Evolutionary conservation across 2,797 vertebrate genomes (phyloP), one percentile per base, ranked within the genome.

Genomic region (Fistularia tabacaria): DNA sequence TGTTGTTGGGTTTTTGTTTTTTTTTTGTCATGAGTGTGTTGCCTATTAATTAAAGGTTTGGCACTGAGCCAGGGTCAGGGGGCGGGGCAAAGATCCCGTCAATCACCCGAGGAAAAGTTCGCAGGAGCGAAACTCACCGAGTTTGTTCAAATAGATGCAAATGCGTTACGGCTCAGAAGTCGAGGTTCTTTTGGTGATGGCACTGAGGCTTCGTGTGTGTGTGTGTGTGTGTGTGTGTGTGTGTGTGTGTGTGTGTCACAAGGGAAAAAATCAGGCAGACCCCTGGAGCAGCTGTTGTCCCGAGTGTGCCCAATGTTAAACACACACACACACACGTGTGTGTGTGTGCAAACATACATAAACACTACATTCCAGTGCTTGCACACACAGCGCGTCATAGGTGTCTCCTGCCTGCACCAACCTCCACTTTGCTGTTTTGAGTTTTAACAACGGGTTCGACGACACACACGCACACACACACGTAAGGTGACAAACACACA

Each of bases 231-330:
- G 54, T 38, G 61, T 74, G 25, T 25, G 25, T 25, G 25, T 25
- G 25, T 25, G 54, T 38, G 10, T 40, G 39, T 52, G 51, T 54
- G n/a, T 62, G 40, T 73, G 61, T 76, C 71, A 74, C 60, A 36
- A 63, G 63, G 62, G 58, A 10, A 47, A 48, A 56, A 60, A 57
- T 14, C 55, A 52, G 66, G 69, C 77, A 74, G 65, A 71, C 73
- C 80, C 79, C 74, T 59, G 68, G 61, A 85, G 80, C 81, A 83
- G 76, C 78, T 77, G 81, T 58, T 80, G 70, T 83, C 75, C 65
- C 77, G 54, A 63, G 69, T 6, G 66, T 59, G 52, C 45, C 42
- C 46, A 49, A 8, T 45, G 49, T 44, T 55, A 38, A 36, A 36
- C 25, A 9, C 36, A 39, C 12, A 13, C 38, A 14, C 36, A 47